Evolutionary conservation across 2,888 invertebrate genomes (phyloP).

Genomic region (Junonia oenone): DNA sequence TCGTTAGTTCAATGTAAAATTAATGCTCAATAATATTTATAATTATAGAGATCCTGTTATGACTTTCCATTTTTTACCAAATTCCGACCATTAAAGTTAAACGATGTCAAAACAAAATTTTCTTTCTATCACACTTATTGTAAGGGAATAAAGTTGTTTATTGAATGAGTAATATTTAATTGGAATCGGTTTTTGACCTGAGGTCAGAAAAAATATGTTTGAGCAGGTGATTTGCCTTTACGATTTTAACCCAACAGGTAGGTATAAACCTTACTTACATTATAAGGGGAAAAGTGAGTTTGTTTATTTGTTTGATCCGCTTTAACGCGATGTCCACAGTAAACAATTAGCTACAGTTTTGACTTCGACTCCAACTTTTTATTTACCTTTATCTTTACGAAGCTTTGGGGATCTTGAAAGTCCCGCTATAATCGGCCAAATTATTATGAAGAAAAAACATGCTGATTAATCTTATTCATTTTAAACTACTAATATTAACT

Average conservation of each 20-base stretch:
- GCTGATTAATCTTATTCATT: no score
- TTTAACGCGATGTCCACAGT: no score
- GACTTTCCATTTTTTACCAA: neutral
- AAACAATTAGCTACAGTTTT: no score
- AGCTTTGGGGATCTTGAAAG: no score
- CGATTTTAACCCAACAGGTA: neutral
- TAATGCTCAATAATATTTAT: neutral
- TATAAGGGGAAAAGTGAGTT: no score
- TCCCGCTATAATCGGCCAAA: no score
- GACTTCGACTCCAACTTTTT: no score
- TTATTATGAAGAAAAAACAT: no score
- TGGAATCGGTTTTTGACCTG: constrained; percentile 11
- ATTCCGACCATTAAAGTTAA: neutral
- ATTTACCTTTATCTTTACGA: no score
- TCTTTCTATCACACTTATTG: neutral
- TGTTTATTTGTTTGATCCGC: no score
- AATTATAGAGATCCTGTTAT: neutral
- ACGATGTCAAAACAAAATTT: neutral
- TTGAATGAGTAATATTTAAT: neutral
- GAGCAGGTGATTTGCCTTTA: constrained; percentile 10
- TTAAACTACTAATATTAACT: no score
- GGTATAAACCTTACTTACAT: no score
- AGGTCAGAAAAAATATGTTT: constrained; percentile 16
- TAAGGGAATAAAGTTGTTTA: neutral
- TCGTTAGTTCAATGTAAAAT: neutral